Conservation (phyloP, 1,140 invertebrate genomes). For the Habropoda laboriosa region DNA sequence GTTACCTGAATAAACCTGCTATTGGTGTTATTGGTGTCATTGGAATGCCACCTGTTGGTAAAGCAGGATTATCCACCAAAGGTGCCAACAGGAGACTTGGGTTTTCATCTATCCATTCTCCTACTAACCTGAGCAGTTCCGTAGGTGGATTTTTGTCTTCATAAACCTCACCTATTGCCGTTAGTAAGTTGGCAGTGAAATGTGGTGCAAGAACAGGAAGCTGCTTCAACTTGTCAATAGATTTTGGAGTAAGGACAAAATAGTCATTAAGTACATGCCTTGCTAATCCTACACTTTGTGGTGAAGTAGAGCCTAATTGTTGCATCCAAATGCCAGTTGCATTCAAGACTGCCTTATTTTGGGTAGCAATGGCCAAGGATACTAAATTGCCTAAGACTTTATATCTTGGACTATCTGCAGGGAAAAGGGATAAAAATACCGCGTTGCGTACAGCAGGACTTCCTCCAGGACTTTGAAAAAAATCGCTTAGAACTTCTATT, state of each 20-base stretch:
- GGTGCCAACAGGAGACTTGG: conserved; percentile 87
- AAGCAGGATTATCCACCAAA: conserved; percentile 85
- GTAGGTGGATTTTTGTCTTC: conserved; percentile 76
- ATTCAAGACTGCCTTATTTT: conserved; percentile 87
- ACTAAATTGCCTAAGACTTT: conserved; percentile 90
- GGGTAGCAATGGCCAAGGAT: conserved; percentile 89
- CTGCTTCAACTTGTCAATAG: conserved; percentile 85
- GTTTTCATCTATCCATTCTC: conserved; percentile 83
- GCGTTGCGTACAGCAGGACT: conserved; percentile 90
- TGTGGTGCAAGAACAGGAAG: conserved; percentile 88
- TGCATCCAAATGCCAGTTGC: conserved; percentile 93
- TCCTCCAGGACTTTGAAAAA: conserved; percentile 85
- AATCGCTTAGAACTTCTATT: conserved; percentile 88
- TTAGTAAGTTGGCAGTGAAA: conserved; percentile 91
- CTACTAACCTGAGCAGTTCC: conserved; percentile 74
- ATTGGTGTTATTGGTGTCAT: conserved; percentile 92
- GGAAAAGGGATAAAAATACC: conserved; percentile 90
- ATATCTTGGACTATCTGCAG: conserved; percentile 85
- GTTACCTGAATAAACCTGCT: conserved; percentile 85
- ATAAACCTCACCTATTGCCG: conserved; percentile 90
- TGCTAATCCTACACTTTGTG: conserved; percentile 86
- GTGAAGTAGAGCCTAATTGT: conserved; percentile 89
- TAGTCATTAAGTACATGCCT: conserved; percentile 90
- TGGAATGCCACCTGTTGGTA: conserved; percentile 89
- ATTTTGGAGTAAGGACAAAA: conserved; percentile 87